Percentiles rank a stretch among this genome's conserved stretches.
These are phyloP conservation scores for Apis dorsata DNA, from an alignment of 1,140 invertebrate genomes.

Conservation along the genomic window DNA sequence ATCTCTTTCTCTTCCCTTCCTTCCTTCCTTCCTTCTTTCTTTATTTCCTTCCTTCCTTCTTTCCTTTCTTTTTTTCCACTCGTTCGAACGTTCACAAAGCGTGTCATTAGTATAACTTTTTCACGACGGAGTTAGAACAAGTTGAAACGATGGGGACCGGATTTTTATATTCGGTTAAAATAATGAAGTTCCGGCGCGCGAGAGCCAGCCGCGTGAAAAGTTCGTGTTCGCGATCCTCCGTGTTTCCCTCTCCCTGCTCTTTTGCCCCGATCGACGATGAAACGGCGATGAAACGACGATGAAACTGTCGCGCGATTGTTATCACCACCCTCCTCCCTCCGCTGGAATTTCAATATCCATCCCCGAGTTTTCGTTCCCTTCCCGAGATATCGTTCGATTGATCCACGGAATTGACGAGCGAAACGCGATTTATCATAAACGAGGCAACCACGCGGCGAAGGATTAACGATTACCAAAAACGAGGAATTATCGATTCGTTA, in stretches of 20 bases:
- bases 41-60: slow-evolving; percentile 1
- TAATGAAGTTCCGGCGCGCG: slow-evolving; percentile 19
- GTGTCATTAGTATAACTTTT: slow-evolving; percentile 63
- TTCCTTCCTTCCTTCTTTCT: not conserved
- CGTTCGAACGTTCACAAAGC: slow-evolving; percentile 49
- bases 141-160: slow-evolving; percentile 5
- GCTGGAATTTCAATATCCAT: not conserved
- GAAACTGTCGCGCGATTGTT: not conserved
- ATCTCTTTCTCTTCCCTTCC: not conserved
- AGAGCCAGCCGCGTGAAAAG: not conserved
- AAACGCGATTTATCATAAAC: too few species aligned
- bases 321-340: not conserved
- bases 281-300: not conserved
- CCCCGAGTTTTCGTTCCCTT: not conserved
- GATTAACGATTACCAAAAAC: not conserved
- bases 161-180: slow-evolving; percentile 30
- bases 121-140: slow-evolving; percentile 1
- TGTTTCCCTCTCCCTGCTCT: not conserved
- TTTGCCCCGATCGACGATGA: not conserved
- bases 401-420: too few species aligned
- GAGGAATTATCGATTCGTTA: slow-evolving; percentile 30
- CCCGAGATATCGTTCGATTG: too few species aligned
- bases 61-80: slow-evolving; percentile 4
- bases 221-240: slow-evolving; percentile 2
- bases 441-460: too few species aligned